phyloP scores from a whole-genome alignment of 2,113 vertebrate genomes.

The Dissostichus mawsoni region DNA sequence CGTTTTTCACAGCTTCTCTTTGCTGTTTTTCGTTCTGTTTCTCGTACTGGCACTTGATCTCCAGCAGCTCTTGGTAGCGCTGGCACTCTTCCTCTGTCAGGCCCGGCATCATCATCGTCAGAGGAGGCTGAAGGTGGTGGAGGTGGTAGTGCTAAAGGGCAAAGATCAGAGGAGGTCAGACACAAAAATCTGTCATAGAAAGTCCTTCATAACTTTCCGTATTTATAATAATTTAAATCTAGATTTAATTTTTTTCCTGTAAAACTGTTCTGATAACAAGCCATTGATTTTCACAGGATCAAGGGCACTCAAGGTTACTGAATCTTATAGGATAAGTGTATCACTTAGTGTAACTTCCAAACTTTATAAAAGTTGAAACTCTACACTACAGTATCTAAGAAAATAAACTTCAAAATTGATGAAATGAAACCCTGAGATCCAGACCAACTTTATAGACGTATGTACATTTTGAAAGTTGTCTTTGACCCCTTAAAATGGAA shows the following conservation, averaged over 20 bases:
- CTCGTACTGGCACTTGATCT: conserved; percentile 87
- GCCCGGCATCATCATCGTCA: conserved; percentile 79
- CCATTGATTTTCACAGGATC: too few species aligned
- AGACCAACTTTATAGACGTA: too few species aligned
- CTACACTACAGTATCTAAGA: too few species aligned
- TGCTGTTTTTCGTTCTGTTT: conserved; percentile 57
- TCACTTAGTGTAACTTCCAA: too few species aligned
- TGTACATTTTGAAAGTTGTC: too few species aligned
- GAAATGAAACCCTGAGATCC: too few species aligned
- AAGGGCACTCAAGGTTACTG: too few species aligned
- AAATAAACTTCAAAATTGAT: too few species aligned
- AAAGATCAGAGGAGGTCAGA: conserved; percentile 16
- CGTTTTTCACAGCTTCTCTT: not conserved
- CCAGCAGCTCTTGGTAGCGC: conserved; percentile 88
- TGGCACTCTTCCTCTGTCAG: conserved; percentile 88
- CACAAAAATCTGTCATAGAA: not conserved
- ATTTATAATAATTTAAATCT: not conserved
- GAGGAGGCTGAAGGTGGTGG: conserved; percentile 56
- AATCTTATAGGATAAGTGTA: too few species aligned
- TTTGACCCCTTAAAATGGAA: too few species aligned
- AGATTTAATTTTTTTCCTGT: not conserved
- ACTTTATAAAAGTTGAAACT: too few species aligned
- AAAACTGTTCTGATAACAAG: too few species aligned
- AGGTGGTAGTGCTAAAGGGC: conserved; percentile 45
- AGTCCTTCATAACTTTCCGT: not conserved